These are phyloP conservation scores for Marasmarcha lunaedactyla DNA, from an alignment of 2,888 invertebrate genomes.

Conservation along the genomic window DNA sequence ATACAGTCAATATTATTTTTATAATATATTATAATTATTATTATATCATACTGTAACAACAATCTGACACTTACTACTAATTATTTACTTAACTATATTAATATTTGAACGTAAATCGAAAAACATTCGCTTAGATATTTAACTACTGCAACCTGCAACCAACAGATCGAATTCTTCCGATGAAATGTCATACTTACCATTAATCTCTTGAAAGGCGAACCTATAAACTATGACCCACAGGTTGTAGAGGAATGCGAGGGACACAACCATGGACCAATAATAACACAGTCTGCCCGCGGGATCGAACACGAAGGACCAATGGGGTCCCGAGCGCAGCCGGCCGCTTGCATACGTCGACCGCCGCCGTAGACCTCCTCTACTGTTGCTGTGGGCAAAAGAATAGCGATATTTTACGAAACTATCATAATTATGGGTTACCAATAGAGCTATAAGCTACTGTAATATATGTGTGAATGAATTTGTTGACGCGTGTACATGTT, in stretches of 20 bases:
- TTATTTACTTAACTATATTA: no score
- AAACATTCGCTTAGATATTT: no score
- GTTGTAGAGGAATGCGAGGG: slow-evolving; percentile 95
- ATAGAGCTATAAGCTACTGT: no score
- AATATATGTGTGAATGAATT: no score
- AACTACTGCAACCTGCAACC: no score
- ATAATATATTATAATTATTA: no score
- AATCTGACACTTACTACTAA: no score
- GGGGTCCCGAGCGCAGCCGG: slow-evolving; percentile 76
- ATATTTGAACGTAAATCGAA: no score
- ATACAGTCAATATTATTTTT: no score
- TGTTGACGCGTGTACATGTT: no score
- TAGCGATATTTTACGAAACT: slow-evolving; percentile 1
- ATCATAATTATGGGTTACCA: neutral
- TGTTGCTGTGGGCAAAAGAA: slow-evolving; percentile 35
- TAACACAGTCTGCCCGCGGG: slow-evolving; percentile 96
- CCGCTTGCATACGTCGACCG: slow-evolving; percentile 72
- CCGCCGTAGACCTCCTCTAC: slow-evolving; percentile 61
- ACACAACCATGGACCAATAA: slow-evolving; percentile 97
- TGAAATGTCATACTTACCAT: slow-evolving; percentile 80
- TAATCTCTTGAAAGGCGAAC: slow-evolving; percentile 98
- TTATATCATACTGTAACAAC: no score
- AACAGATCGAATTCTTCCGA: no score
- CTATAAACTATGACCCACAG: slow-evolving; percentile 99
- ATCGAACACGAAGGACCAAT: slow-evolving; percentile 98